These are phyloP conservation scores for Hiodon alosoides DNA, from an alignment of 2,113 vertebrate genomes.

Conservation along the genomic window DNA sequence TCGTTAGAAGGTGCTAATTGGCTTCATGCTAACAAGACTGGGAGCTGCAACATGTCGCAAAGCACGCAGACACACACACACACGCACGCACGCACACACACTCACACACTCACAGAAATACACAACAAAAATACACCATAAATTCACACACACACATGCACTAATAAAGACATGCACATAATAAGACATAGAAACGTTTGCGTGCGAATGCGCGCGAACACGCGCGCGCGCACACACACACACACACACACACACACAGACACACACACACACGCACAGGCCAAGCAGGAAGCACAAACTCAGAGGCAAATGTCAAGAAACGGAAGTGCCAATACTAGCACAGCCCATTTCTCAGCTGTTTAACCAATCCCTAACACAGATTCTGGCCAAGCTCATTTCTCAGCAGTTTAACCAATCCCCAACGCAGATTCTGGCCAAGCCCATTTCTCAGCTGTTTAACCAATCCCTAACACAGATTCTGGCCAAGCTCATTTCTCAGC, in stretches of 20 bases:
- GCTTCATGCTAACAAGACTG: conserved; percentile 36
- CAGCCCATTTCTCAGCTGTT: too few relatives aligned
- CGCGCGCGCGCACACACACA: not conserved
- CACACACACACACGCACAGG: conserved; percentile 8
- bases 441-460: too few relatives aligned
- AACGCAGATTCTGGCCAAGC: too few relatives aligned
- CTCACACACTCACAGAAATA: conserved; percentile 15
- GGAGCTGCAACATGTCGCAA: conserved; percentile 36
- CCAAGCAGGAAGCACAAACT: not conserved
- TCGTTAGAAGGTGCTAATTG: conserved; percentile 50
- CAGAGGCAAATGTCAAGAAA: too few relatives aligned
- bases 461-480: too few relatives aligned
- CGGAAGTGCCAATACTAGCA: too few relatives aligned
- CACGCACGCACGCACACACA: conserved; percentile 7
- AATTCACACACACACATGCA: not conserved
- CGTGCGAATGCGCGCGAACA: not conserved
- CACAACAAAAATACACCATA: conserved; percentile 10
- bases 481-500: too few relatives aligned
- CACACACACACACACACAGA: not conserved
- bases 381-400: too few relatives aligned
- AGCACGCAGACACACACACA: conserved; percentile 14
- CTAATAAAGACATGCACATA: not conserved
- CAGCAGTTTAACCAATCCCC: too few relatives aligned
- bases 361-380: too few relatives aligned
- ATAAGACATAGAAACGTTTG: not conserved